Evolutionary conservation across 2,113 vertebrate genomes (phyloP).

Genomic region (Gambusia affinis): DNA sequence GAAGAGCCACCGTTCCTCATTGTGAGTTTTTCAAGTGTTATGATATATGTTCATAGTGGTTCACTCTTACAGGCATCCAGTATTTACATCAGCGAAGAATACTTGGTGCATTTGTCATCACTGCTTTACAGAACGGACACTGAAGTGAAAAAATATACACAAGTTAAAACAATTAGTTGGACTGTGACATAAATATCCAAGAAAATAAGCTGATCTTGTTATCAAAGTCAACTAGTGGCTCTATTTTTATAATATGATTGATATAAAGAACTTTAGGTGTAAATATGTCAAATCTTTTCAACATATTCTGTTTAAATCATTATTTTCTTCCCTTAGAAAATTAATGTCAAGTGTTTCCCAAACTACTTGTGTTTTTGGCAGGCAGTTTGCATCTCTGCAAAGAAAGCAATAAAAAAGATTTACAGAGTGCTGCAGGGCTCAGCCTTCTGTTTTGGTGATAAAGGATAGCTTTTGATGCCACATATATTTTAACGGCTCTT

Average conservation of each 20-base stretch:
- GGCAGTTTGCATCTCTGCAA: background rate
- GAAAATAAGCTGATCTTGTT: background rate
- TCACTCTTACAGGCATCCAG: slow-evolving; percentile 44
- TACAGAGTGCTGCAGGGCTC: background rate
- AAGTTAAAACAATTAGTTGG: too few species aligned
- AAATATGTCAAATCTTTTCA: background rate
- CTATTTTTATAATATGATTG: background rate
- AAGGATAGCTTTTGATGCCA: background rate
- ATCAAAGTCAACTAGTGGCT: background rate
- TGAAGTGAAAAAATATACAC: background rate
- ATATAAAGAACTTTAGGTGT: background rate
- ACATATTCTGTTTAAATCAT: background rate
- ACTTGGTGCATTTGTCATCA: slow-evolving; percentile 5
- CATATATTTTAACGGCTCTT: background rate
- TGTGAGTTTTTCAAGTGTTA: slow-evolving; percentile 5
- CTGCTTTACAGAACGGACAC: background rate
- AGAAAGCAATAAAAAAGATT: background rate
- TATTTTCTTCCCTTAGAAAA: background rate
- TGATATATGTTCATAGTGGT: slow-evolving; percentile 18
- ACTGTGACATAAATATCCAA: too few species aligned
- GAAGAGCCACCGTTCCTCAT: slow-evolving; percentile 27
- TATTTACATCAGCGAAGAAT: slow-evolving; percentile 53
- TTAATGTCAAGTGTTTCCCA: slow-evolving; percentile 21
- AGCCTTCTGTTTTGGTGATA: background rate
- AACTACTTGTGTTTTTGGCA: slow-evolving; percentile 23